These are phyloP conservation scores for Pheucticus melanocephalus DNA, from an alignment of 2,113 vertebrate species.

Conservation along the genomic window DNA sequence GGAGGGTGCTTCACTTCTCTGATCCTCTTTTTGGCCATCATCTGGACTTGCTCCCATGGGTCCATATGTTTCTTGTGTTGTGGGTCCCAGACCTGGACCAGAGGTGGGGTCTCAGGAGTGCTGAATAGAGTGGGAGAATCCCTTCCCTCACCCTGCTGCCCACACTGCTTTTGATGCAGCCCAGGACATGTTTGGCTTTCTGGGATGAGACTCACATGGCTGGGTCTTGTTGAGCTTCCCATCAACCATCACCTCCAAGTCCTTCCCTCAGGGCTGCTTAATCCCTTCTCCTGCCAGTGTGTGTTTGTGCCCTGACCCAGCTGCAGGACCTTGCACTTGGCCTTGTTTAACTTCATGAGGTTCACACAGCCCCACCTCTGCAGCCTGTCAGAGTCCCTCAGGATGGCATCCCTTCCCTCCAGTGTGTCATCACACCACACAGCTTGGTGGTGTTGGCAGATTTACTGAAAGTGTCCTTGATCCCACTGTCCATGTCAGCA, in stretches of 20 bases:
- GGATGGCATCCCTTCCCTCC: not conserved
- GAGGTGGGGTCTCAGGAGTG: not conserved
- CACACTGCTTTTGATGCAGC: not conserved
- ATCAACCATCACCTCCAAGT: fast-evolving
- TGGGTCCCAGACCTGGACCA: not conserved
- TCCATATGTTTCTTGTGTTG: not conserved
- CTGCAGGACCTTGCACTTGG: not conserved
- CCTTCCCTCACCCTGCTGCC: not conserved
- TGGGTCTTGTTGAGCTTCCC: not conserved
- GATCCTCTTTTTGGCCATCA: not conserved
- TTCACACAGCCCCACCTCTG: not conserved
- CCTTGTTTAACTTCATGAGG: not conserved
- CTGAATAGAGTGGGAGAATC: not conserved
- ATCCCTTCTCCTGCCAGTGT: not conserved
- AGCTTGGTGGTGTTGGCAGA: not conserved
- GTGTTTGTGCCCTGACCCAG: not conserved
- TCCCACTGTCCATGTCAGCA: not conserved
- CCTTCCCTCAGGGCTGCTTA: not conserved
- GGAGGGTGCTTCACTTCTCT: not conserved
- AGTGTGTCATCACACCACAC: not conserved
- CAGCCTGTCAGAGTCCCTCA: not conserved
- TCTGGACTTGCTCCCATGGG: not conserved
- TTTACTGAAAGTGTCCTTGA: not conserved
- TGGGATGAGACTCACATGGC: not conserved
- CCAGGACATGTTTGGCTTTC: not conserved